These are phyloP conservation scores for Cebus imitator DNA, from an alignment of 2,113 vertebrate genomes.

Conservation along the genomic window DNA sequence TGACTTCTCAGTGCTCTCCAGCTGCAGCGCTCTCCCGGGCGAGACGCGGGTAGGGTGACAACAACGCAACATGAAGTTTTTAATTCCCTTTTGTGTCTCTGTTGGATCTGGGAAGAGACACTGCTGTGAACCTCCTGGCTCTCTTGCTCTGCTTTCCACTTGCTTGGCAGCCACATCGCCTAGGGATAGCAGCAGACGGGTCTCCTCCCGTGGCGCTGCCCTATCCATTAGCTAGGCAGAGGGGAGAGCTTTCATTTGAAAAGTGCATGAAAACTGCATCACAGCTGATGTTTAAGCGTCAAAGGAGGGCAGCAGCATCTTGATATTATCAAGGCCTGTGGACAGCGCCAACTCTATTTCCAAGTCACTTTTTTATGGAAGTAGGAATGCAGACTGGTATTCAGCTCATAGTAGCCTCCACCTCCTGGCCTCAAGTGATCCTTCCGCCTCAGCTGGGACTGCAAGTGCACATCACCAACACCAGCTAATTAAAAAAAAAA, in stretches of 20 bases:
- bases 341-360: not conserved
- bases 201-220: constrained; percentile 1
- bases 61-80: constrained; percentile 54
- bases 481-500: no score
- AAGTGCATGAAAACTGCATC: not conserved
- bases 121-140: constrained; percentile 70
- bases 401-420: not conserved
- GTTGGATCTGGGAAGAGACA: constrained; percentile 48
- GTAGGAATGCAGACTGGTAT: no score
- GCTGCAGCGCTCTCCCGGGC: constrained; percentile 62
- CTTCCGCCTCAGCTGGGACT: no score
- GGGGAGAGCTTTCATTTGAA: not conserved
- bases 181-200: not conserved
- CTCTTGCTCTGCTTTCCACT: constrained; percentile 8
- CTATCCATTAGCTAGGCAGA: not conserved
- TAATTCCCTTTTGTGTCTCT: constrained; percentile 65
- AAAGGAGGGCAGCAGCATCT: not conserved
- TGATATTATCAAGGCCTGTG: not conserved
- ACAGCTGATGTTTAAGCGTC: not conserved
- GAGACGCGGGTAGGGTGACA: constrained; percentile 52
- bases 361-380: not conserved
- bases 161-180: not conserved
- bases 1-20: constrained; percentile 59
- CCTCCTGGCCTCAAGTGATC: no score
- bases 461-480: no score